Percentiles rank a stretch among this genome's conserved stretches.
These are phyloP conservation scores for Tetrapedia diversipes DNA, from an alignment of 2,888 invertebrate genomes.

Conservation along the genomic window DNA sequence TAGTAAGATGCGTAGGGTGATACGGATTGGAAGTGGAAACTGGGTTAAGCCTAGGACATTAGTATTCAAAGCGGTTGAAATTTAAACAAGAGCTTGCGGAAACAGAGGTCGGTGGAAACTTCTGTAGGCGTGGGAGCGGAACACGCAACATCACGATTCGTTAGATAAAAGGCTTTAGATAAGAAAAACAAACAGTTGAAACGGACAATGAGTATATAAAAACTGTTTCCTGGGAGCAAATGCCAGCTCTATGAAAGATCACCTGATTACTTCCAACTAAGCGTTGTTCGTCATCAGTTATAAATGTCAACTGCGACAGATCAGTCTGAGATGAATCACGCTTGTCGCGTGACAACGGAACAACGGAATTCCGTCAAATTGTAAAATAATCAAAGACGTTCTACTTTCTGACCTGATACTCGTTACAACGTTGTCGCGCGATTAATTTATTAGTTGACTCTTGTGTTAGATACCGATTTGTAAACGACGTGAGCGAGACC, in stretches of 20 bases:
- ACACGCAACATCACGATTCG: constrained; percentile 19
- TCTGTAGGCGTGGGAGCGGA: constrained; percentile 20
- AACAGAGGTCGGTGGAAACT: constrained; percentile 10
- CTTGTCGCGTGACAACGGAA: background rate
- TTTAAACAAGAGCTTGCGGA: background rate
- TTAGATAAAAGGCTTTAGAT: constrained; percentile 7
- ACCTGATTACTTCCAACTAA: constrained; percentile 28
- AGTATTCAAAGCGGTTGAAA: constrained; percentile 3
- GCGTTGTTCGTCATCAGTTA: constrained; percentile 50
- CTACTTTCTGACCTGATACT: too few relatives aligned
- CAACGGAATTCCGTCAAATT: background rate
- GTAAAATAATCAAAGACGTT: background rate
- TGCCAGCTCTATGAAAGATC: constrained; percentile 46
- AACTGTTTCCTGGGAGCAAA: constrained; percentile 37
- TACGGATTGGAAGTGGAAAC: too few relatives aligned
- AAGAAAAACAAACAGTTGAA: constrained; percentile 11
- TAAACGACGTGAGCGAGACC: constrained; percentile 7
- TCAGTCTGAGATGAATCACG: constrained; percentile 15
- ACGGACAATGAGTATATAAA: constrained; percentile 35
- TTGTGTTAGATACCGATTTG: constrained; percentile 20
- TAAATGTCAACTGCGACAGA: constrained; percentile 51
- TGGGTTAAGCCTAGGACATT: background rate
- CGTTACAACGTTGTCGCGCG: too few relatives aligned
- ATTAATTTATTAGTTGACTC: constrained; percentile 14
- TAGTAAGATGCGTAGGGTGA: too few relatives aligned